These are phyloP conservation scores for Takifugu flavidus DNA, from an alignment of 2,113 vertebrate genomes.

Conservation along the genomic window DNA sequence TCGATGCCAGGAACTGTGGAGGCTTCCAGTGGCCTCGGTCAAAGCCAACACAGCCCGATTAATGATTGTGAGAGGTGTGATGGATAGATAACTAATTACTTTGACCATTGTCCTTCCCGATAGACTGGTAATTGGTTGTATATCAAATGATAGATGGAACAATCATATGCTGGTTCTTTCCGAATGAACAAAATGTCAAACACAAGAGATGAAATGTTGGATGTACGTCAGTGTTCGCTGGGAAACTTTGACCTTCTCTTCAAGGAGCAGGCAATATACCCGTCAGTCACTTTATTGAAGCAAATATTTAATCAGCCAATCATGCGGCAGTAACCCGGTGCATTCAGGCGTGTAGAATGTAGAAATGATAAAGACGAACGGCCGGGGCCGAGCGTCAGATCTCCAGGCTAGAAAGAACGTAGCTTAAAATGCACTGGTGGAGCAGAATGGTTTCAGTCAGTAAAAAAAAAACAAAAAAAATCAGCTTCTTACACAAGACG, in stretches of 20 bases:
- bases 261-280: neutral
- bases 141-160: constrained; percentile 10
- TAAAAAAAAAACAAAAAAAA: too few species aligned
- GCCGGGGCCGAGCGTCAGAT: too few species aligned
- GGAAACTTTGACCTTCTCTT: neutral
- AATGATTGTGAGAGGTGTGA: constrained; percentile 58
- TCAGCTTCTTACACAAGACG: too few species aligned
- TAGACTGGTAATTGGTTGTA: constrained; percentile 11
- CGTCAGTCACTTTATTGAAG: neutral
- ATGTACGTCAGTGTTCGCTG: too few species aligned
- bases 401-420: too few species aligned
- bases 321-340: too few species aligned
- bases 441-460: too few species aligned
- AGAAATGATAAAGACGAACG: too few species aligned
- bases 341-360: too few species aligned
- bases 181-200: neutral
- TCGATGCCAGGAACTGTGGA: constrained; percentile 33
- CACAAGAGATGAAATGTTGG: neutral
- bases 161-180: neutral
- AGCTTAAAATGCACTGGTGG: too few species aligned
- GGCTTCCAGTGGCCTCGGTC: constrained; percentile 24
- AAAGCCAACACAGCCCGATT: constrained; percentile 40
- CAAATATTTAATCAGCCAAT: too few species aligned
- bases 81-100: constrained; percentile 52
- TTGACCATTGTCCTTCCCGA: constrained; percentile 10